Conservation (phyloP, 2,888 invertebrate species). For the Ichneumoninae sp. region DNA sequence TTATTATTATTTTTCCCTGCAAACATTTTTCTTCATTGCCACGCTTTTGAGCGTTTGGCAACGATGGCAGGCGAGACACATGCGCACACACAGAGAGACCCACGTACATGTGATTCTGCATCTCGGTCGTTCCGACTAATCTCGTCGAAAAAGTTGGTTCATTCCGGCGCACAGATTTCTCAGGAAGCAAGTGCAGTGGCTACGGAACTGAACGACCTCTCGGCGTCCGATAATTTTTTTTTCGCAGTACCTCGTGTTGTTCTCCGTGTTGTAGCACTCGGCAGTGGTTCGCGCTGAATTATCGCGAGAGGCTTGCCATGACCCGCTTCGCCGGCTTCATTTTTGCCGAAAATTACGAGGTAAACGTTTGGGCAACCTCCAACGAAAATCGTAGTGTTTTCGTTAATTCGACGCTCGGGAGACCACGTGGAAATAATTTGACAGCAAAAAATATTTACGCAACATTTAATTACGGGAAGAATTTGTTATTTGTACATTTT, state of each 20-base stretch:
- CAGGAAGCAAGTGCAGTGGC: constrained; percentile 22
- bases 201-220: constrained; percentile 36
- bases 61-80: constrained; percentile 5
- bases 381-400: background rate
- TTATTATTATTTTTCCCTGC: background rate
- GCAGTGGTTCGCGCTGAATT: constrained; percentile 32
- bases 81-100: background rate
- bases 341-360: background rate
- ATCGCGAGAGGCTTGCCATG: background rate
- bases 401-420: background rate
- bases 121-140: constrained; percentile 48
- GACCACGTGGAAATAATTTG: background rate
- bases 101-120: constrained; percentile 38
- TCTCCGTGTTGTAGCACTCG: constrained; percentile 28
- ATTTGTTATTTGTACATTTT: background rate
- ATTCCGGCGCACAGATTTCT: constrained; percentile 47
- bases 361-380: background rate
- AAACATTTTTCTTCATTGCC: constrained; percentile 20
- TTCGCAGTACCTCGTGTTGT: constrained; percentile 41
- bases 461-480: background rate
- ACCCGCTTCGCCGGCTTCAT: background rate
- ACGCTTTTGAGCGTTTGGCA: constrained; percentile 38
- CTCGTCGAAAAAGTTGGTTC: constrained; percentile 43
- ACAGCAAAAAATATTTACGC: background rate
- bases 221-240: constrained; percentile 46